A percentile compares a stretch with the other conserved stretches of the same genome.
Conservation (phyloP, 1,140 invertebrate genomes). For the Phymorhynchus buccinoides region DNA sequence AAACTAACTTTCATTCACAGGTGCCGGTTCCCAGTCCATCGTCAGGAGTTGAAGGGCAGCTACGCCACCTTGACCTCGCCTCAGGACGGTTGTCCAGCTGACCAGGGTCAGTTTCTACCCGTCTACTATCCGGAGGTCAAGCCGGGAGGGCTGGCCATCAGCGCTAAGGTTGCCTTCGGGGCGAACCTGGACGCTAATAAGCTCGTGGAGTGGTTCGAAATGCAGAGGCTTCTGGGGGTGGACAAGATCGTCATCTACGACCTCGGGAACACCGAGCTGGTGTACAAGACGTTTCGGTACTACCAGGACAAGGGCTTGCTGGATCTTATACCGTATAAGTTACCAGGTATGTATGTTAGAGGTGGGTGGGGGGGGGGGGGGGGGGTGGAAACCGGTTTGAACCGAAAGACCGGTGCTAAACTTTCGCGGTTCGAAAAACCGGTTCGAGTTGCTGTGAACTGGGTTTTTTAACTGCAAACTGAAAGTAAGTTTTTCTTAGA, state of each 20-base stretch:
- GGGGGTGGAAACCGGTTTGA: no score
- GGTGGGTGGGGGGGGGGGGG: no score
- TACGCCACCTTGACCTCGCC: no score
- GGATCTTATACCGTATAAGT: constrained; percentile 37
- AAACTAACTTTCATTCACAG: no score
- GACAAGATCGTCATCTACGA: constrained; percentile 44
- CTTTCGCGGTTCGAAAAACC: no score
- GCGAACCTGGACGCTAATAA: constrained; percentile 28
- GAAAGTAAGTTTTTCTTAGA: no score
- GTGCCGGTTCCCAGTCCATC: no score
- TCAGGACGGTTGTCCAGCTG: background rate
- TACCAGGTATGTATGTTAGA: no score
- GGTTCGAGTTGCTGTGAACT: no score
- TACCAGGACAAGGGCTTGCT: constrained; percentile 39
- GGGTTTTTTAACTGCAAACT: no score
- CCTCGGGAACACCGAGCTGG: constrained; percentile 9
- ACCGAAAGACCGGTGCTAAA: no score
- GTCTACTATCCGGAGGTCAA: background rate
- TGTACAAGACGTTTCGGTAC: constrained; percentile 30
- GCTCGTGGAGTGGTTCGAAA: constrained; percentile 46
- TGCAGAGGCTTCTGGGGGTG: constrained; percentile 42
- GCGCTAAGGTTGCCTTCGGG: constrained; percentile 38
- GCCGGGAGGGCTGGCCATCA: constrained; percentile 35
- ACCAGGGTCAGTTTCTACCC: constrained; percentile 12
- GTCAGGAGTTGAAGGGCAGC: no score